Conservation (phyloP, 1,140 invertebrate genomes). For the Lordiphosa clarofinis region DNA sequence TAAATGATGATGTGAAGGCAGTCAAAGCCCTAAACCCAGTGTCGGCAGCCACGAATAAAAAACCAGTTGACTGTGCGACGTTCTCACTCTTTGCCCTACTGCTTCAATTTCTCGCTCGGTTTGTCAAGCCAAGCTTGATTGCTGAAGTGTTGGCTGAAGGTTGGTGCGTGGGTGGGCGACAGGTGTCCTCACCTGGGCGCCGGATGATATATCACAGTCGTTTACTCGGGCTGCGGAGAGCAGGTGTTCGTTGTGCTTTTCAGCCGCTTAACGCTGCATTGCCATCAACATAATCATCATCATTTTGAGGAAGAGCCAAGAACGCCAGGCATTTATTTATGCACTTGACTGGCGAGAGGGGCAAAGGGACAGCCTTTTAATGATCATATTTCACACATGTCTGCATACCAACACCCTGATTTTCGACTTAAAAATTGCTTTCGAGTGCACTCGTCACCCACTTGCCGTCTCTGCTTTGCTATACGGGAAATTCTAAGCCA, state of each 20-base stretch:
- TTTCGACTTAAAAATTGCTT: conserved; percentile 40
- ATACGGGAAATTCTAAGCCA: too few species aligned
- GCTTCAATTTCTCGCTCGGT: conserved; percentile 42
- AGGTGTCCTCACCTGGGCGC: conserved; percentile 26
- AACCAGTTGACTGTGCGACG: conserved; percentile 25
- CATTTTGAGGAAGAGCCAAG: conserved; percentile 20
- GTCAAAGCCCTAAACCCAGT: background rate
- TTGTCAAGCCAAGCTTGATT: conserved; percentile 12
- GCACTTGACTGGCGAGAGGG: conserved; percentile 58
- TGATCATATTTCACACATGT: conserved; percentile 69
- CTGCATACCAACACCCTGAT: conserved; percentile 41
- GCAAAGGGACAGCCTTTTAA: conserved; percentile 30
- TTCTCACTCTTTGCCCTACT: conserved; percentile 21
- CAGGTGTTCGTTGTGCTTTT: conserved; percentile 54
- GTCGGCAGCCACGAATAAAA: conserved; percentile 1
- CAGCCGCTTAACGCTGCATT: conserved; percentile 58
- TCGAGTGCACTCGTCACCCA: background rate
- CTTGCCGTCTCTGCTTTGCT: too few species aligned
- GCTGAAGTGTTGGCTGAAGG: conserved; percentile 21
- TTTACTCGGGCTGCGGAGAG: conserved; percentile 28
- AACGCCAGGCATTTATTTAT: conserved; percentile 60
- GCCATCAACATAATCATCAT: conserved; percentile 50
- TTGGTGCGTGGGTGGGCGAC: conserved; percentile 11
- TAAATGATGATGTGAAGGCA: conserved; percentile 3
- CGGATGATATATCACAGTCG: conserved; percentile 56